Conservation (phyloP, 2,113 vertebrate genomes). For the Pseudopodoces humilis region DNA sequence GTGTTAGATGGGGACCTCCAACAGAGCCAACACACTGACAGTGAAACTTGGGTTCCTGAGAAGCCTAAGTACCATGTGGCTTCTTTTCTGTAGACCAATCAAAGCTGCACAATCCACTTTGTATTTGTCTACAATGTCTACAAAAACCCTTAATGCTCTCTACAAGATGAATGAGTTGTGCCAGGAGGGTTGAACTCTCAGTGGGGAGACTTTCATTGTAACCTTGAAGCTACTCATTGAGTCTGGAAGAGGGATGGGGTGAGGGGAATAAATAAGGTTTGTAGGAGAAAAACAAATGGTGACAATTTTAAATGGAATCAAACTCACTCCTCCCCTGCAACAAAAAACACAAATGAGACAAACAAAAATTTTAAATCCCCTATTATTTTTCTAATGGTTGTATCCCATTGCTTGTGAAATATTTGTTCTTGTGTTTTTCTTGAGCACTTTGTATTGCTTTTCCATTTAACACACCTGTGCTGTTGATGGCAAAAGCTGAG, state of each 20-base stretch:
- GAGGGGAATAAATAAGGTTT: background rate
- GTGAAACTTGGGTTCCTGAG: background rate
- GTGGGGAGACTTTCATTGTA: background rate
- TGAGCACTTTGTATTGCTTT: background rate
- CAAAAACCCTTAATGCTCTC: background rate
- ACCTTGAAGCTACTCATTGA: background rate
- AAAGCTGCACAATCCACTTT: background rate
- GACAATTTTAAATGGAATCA: background rate
- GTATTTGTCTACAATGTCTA: background rate
- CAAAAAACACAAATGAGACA: background rate
- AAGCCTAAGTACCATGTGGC: background rate
- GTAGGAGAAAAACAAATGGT: background rate
- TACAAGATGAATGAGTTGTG: background rate
- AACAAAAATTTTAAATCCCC: background rate
- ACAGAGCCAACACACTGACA: background rate
- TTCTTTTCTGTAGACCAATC: background rate
- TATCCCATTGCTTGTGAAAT: background rate
- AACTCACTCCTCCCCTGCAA: accelerated
- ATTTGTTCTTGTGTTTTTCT: background rate
- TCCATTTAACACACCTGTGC: background rate
- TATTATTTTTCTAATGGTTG: background rate
- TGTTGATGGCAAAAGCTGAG: background rate
- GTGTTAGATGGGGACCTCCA: background rate
- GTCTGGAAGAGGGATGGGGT: background rate
- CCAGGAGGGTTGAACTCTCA: background rate